phyloP scores from a whole-genome alignment of 2,888 invertebrate genomes.

The Ernsta delagoae region DNA sequence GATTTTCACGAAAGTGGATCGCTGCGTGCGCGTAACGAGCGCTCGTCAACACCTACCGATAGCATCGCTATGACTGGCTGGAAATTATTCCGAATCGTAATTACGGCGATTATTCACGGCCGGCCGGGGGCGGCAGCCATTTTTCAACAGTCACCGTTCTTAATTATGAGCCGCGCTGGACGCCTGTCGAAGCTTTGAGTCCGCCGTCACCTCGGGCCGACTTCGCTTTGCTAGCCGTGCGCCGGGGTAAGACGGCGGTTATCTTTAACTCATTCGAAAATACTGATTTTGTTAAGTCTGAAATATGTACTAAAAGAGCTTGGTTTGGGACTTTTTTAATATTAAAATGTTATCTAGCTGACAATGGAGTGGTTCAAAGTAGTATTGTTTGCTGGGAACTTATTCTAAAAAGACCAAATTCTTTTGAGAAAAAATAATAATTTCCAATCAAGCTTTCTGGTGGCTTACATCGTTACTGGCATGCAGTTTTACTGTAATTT shows the following conservation, averaged over 20 bases:
- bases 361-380: no score
- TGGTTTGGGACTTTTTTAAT: no score
- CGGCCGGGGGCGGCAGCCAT: slow-evolving; percentile 84
- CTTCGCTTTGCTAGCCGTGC: slow-evolving; percentile 63
- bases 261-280: slow-evolving; percentile 43
- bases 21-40: slow-evolving; percentile 81
- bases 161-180: slow-evolving; percentile 84
- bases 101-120: slow-evolving; percentile 85
- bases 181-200: slow-evolving; percentile 84
- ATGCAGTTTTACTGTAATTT: no score
- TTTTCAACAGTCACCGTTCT: slow-evolving; percentile 86
- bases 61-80: slow-evolving; percentile 85
- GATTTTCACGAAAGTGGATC: slow-evolving; percentile 60
- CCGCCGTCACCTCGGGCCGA: slow-evolving; percentile 81
- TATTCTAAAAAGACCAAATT: no score
- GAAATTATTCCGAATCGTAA: slow-evolving; percentile 85
- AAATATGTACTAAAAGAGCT: no score
- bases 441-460: no score
- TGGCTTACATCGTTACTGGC: no score
- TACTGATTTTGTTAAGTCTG: not conserved
- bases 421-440: no score
- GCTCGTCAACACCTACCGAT: slow-evolving; percentile 84
- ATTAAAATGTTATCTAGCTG: no score
- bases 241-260: slow-evolving; percentile 49
- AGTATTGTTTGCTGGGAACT: no score